These are phyloP conservation scores for Zoroaster sp. DNA, from an alignment of 53 echinoderm and acorn worm genomes.

Conservation along the genomic window DNA sequence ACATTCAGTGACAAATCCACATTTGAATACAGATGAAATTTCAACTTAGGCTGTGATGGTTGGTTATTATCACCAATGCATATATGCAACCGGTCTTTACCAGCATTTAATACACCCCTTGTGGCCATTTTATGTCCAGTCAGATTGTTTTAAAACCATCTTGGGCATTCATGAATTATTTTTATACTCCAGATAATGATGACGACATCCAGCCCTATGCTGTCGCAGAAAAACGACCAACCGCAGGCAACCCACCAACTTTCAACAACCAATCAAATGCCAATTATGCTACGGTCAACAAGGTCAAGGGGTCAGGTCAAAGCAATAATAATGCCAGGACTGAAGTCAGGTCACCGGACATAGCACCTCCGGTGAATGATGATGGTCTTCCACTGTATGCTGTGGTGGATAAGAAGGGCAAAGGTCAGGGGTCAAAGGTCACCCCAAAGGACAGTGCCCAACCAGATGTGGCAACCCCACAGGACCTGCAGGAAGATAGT, in stretches of 20 bases:
- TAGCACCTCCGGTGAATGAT: not conserved
- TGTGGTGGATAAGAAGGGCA: conserved; percentile 23
- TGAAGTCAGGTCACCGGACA: conserved; percentile 1
- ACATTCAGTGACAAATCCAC: no score
- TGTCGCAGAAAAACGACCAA: conserved; percentile 48
- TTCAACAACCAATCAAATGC: conserved; percentile 39
- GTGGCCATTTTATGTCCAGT: no score
- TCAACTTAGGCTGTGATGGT: no score
- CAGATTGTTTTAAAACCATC: no score
- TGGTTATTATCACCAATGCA: no score
- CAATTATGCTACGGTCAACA: conserved; percentile 76
- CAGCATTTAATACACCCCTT: no score
- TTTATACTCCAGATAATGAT: not conserved
- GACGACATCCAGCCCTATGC: conserved; percentile 81
- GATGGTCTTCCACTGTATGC: conserved; percentile 9
- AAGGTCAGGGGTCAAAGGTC: conserved; percentile 28
- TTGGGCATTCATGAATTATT: not conserved
- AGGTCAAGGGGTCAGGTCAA: conserved; percentile 3
- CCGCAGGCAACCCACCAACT: not conserved
- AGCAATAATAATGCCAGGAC: conserved; percentile 40
- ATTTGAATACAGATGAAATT: no score
- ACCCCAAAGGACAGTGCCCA: not conserved
- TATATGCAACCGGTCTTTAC: no score
- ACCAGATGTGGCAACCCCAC: not conserved
- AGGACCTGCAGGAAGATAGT: conserved; percentile 2